Base-by-base conservation (phyloP, 53 echinoderm and acorn worm species). In the Hippasteria phrygiana region DNA sequence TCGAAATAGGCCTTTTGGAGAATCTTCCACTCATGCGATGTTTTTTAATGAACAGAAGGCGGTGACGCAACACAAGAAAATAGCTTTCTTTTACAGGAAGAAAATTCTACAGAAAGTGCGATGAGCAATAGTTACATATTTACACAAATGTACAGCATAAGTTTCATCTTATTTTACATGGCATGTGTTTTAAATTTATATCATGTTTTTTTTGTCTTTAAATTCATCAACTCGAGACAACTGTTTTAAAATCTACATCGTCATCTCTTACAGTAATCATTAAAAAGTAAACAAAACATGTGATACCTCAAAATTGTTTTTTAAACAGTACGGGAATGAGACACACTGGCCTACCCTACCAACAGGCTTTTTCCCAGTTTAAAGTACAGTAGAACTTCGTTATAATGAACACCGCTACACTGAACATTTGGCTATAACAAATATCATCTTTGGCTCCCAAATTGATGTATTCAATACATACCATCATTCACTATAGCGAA, bases 71-170 rank as follows among this genome's bases (percentile, higher is more conserved):
- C 62, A 56, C 41, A 12, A 55, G 46, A 63, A 56, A 80, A 63
- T 14, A 13, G 27, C 17, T 62, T 39, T 16, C n/a, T 64, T 80
- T 80, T 38, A 14, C 5, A 36, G 22, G 40, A 80, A 53, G 51
- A 26, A 62, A 80, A 80, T 42, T 28, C 80, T 63, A 80, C 80
- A 64, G 80, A 62, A 42, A 62, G 81, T 81, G 81, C 81, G 9
- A 63, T 40, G 34, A 31, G 82, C 82, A 81, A 83, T 67, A 45
- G 50, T 65, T 83, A 83, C 83, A 69, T 83, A 65, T 83, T 83
- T 83, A 83, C 83, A 83, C 2, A 62, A 66, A 66, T 83, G 66
- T 83, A 83, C 83, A 83, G 83, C 31, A 62, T 83, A 83, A 28
- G 62, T 66, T 69, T 38, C 16, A 83, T 83, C 36, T 66, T 83